Conservation (phyloP, 2,797 vertebrate genomes). For the Spondyliosoma cantharus region DNA sequence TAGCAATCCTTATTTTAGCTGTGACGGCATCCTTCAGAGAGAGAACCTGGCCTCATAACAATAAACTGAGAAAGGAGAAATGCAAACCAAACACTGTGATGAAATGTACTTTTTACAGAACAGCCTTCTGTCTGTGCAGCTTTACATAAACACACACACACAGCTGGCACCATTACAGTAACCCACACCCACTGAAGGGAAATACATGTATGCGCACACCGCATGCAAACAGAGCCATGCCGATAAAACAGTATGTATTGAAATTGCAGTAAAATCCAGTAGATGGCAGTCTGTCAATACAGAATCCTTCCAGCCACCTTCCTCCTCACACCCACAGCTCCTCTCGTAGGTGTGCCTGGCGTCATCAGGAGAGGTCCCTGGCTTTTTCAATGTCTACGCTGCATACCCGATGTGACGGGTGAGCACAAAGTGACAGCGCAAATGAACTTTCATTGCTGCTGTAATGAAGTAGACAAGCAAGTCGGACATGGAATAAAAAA, state of each 20-base stretch:
- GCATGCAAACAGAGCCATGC: neutral
- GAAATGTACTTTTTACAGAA: neutral
- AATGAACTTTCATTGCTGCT: slow-evolving; percentile 62
- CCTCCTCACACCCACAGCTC: slow-evolving; percentile 25
- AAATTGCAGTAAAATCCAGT: slow-evolving; percentile 64
- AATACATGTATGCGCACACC: neutral
- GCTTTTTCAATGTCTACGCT: slow-evolving; percentile 35
- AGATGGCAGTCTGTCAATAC: slow-evolving; percentile 81
- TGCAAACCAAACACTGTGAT: neutral
- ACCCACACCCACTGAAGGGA: neutral
- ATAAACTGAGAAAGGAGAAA: neutral
- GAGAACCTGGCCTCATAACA: neutral
- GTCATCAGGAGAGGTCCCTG: slow-evolving; percentile 57
- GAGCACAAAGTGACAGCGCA: slow-evolving; percentile 60
- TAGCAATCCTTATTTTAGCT: neutral
- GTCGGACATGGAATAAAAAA: slow-evolving; percentile 27
- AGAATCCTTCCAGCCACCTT: slow-evolving; percentile 24
- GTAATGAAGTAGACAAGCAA: slow-evolving; percentile 58
- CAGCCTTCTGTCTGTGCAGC: too few species aligned
- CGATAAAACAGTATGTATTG: slow-evolving; percentile 5
- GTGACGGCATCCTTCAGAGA: neutral
- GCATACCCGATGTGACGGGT: slow-evolving; percentile 32
- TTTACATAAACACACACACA: neutral
- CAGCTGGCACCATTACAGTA: neutral
- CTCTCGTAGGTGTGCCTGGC: slow-evolving; percentile 51